Conservation (phyloP, 1,140 invertebrate species). For the Marisa cornuarietis region DNA sequence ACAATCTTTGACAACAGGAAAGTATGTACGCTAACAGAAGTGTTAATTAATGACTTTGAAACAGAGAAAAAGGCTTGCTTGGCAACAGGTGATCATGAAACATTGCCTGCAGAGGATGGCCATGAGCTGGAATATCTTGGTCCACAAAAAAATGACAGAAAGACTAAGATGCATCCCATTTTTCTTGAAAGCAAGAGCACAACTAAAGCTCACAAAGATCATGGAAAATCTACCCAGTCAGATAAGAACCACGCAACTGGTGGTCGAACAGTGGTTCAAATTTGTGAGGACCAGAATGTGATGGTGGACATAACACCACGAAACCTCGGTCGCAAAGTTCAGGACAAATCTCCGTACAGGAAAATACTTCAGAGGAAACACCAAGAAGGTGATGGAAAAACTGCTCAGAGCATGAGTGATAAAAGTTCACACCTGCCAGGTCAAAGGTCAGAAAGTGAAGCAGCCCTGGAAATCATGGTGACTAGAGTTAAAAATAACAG, state of each 20-base stretch:
- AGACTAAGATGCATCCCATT: not conserved
- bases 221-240: not conserved
- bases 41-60: too few relatives aligned
- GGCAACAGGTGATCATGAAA: too few relatives aligned
- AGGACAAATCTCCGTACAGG: constrained; percentile 28
- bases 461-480: too few relatives aligned
- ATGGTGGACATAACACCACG: constrained; percentile 50
- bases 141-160: not conserved
- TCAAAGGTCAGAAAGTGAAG: too few relatives aligned
- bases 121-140: constrained; percentile 15
- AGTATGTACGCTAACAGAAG: too few relatives aligned
- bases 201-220: too few relatives aligned
- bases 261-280: constrained; percentile 32
- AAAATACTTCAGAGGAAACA: not conserved
- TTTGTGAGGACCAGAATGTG: constrained; percentile 43
- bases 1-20: too few relatives aligned
- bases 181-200: not conserved
- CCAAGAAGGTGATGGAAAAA: not conserved
- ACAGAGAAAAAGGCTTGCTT: too few relatives aligned
- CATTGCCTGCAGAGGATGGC: not conserved
- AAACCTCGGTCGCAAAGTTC: constrained; percentile 46
- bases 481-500: too few relatives aligned
- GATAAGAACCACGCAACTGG: not conserved
- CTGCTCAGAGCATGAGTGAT: too few relatives aligned
- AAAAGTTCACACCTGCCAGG: too few relatives aligned